Evolutionary conservation across 2,888 invertebrate genomes (phyloP).

Genomic region (Agrochola macilenta): DNA sequence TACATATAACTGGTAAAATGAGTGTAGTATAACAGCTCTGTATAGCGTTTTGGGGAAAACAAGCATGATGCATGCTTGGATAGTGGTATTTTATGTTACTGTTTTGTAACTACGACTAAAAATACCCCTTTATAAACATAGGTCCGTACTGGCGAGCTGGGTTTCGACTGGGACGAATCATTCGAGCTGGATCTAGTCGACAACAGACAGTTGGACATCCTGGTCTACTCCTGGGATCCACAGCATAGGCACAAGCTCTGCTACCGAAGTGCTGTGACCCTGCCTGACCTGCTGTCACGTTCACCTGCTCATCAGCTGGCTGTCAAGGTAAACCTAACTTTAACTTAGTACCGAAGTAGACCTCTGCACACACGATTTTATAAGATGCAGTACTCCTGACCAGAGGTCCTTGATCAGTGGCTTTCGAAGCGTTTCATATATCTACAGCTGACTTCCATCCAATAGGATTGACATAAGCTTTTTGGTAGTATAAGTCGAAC

Average conservation of each 20-base stretch:
- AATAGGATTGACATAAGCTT: background rate
- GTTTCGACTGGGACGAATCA: constrained; percentile 99
- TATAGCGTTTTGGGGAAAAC: too few relatives aligned
- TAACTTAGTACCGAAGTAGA: background rate
- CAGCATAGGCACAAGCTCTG: constrained; percentile 99
- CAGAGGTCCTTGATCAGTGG: background rate
- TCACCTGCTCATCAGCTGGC: constrained; percentile 97
- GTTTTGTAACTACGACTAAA: background rate
- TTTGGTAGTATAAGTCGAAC: background rate
- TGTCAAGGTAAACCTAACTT: constrained; percentile 92
- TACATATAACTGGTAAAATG: background rate
- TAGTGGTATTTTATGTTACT: too few relatives aligned
- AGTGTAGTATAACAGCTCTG: background rate
- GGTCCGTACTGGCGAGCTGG: constrained; percentile 98
- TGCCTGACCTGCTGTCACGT: constrained; percentile 95
- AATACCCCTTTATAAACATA: constrained; percentile 60
- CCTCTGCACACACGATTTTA: background rate
- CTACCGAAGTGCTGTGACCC: constrained; percentile 96
- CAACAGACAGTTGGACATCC: constrained; percentile 97
- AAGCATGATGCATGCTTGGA: background rate
- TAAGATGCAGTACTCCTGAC: background rate
- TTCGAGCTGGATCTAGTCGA: constrained; percentile 99
- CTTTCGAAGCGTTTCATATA: background rate
- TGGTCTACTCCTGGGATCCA: constrained; percentile 99
- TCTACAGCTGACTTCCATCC: background rate